These are phyloP conservation scores for Alexandromys fortis DNA, from an alignment of 2,113 vertebrate species.

Conservation along the genomic window DNA sequence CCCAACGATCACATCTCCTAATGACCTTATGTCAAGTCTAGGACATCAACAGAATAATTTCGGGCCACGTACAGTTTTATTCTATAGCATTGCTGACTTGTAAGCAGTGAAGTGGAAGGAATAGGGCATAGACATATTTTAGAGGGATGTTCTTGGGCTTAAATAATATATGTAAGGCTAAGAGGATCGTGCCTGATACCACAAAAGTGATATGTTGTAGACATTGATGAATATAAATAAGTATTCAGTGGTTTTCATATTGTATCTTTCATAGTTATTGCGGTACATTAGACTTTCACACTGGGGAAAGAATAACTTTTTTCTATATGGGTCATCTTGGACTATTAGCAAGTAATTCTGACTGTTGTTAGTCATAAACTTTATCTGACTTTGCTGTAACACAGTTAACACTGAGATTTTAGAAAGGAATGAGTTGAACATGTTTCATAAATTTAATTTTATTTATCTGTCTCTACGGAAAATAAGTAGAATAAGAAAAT, in stretches of 20 bases:
- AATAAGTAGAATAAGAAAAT: slow-evolving; percentile 18
- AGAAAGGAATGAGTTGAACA: slow-evolving; percentile 28
- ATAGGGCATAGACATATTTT: background rate
- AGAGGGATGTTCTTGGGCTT: background rate
- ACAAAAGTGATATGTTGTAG: background rate
- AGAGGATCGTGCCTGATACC: background rate
- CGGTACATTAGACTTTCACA: background rate
- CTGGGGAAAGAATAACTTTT: background rate
- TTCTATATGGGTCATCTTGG: background rate
- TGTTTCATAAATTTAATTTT: slow-evolving; percentile 28
- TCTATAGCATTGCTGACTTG: background rate
- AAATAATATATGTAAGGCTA: background rate
- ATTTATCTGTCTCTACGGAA: background rate
- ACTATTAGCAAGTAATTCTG: background rate
- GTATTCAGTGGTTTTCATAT: background rate
- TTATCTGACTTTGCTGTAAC: slow-evolving; percentile 19
- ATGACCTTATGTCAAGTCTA: background rate
- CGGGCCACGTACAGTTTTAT: background rate
- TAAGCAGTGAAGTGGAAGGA: background rate
- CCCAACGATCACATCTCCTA: background rate
- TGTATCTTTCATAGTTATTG: background rate
- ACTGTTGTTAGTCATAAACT: background rate
- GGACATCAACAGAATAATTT: background rate
- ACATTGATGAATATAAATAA: background rate
- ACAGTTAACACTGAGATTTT: background rate